Conservation (phyloP, 2,113 vertebrate genomes). For the Candoia aspera region DNA sequence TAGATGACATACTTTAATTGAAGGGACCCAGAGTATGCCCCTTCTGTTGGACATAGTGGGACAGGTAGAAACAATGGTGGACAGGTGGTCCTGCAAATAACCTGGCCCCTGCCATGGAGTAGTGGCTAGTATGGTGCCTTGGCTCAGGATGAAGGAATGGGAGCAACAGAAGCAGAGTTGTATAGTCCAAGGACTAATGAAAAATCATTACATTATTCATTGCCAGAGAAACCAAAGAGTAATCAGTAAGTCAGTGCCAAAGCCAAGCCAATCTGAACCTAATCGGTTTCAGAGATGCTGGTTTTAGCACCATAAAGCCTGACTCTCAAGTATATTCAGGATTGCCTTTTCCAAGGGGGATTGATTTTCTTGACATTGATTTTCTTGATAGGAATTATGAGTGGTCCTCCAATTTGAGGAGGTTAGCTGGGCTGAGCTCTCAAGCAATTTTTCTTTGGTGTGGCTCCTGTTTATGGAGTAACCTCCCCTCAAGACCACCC, state of each 20-base stretch:
- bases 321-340: not conserved
- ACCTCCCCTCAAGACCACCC: not conserved
- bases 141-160: not conserved
- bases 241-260: not conserved
- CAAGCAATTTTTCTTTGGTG: not conserved
- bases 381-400: not conserved
- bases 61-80: no score
- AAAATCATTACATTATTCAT: not conserved
- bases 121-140: not conserved
- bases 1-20: no score
- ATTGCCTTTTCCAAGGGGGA: not conserved
- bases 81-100: not conserved
- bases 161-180: not conserved
- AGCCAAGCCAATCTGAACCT: not conserved
- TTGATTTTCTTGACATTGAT: not conserved
- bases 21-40: no score
- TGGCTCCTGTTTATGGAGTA: not conserved
- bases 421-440: not conserved
- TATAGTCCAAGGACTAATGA: not conserved
- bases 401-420: not conserved
- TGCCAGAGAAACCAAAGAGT: not conserved
- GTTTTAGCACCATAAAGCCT: not conserved
- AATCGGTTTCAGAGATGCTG: not conserved
- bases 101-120: not conserved
- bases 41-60: no score